Conservation (phyloP, 53 echinoderm and acorn worm species). For the Astropecten irregularis region DNA sequence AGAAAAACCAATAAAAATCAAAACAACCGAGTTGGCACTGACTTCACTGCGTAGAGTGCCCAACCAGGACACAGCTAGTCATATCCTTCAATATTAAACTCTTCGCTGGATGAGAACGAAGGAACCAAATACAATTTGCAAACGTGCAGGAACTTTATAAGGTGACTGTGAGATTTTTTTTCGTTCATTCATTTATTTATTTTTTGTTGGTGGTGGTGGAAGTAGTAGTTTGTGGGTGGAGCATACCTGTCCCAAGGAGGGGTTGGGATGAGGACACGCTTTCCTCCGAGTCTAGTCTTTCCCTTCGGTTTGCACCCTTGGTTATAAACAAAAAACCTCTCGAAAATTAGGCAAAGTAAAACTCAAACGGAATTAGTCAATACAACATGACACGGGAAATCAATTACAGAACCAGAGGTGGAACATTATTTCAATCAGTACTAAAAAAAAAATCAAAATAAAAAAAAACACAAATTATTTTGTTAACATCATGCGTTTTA, state of each 20-base stretch:
- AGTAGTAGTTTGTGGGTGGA: neutral
- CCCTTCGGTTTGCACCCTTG: conserved; percentile 90
- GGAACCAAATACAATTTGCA: conserved; percentile 8
- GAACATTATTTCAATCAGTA: neutral
- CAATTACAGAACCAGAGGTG: neutral
- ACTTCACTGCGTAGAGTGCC: no score
- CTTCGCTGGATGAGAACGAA: neutral
- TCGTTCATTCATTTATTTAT: no score
- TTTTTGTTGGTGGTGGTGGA: neutral
- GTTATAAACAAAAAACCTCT: conserved; percentile 67
- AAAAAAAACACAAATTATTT: neutral
- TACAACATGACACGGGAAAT: conserved; percentile 23
- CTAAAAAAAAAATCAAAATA: neutral
- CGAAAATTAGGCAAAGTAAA: conserved; percentile 65
- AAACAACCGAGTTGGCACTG: no score
- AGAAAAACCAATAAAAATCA: no score
- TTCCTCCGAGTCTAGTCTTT: conserved; percentile 95
- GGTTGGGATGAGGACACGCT: conserved; percentile 95
- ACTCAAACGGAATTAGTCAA: conserved; percentile 45
- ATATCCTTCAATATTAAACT: no score
- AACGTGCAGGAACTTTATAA: conserved; percentile 24
- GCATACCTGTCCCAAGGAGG: conserved; percentile 90
- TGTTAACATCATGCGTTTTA: neutral
- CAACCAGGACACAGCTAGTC: no score
- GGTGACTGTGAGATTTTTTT: no score